Evolutionary conservation across 2,888 invertebrate species (phyloP).

Genomic region (Monopis laevigella): DNA sequence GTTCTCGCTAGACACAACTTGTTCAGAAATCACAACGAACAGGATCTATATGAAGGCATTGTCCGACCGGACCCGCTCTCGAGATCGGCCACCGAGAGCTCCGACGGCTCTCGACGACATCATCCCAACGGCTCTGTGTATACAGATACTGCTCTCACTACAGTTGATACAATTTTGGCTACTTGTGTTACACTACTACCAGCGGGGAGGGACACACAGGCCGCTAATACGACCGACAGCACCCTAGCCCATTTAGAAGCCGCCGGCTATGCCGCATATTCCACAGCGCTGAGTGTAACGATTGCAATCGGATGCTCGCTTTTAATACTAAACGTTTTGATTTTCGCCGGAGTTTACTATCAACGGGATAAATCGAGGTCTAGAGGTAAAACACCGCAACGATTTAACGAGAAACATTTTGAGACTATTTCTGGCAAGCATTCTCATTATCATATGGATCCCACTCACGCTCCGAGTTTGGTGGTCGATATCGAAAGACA

Average conservation of each 20-base stretch:
- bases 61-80: slow-evolving; percentile 87
- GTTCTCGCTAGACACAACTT: slow-evolving; percentile 88
- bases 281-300: slow-evolving; percentile 79
- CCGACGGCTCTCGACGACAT: slow-evolving; percentile 66
- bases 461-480: slow-evolving; percentile 80
- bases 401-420: slow-evolving; percentile 74
- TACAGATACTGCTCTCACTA: slow-evolving; percentile 72
- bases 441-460: slow-evolving; percentile 81
- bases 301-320: slow-evolving; percentile 85
- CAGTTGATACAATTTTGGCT: slow-evolving; percentile 75
- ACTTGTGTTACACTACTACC: slow-evolving; percentile 75
- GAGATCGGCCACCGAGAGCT: slow-evolving; percentile 65
- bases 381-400: slow-evolving; percentile 74
- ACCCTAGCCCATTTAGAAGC: slow-evolving; percentile 83
- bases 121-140: slow-evolving; percentile 50
- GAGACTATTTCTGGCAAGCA: slow-evolving; percentile 82
- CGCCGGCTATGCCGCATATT: slow-evolving; percentile 79
- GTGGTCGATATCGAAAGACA: slow-evolving; percentile 82
- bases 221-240: slow-evolving; percentile 70
- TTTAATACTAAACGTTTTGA: slow-evolving; percentile 81
- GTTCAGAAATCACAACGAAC: slow-evolving; percentile 89
- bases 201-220: slow-evolving; percentile 58
- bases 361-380: slow-evolving; percentile 79
- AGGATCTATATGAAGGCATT: slow-evolving; percentile 87
- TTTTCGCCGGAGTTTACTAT: slow-evolving; percentile 87